phyloP scores from a whole-genome alignment of 2,113 vertebrate species.

The Origma solitaria region DNA sequence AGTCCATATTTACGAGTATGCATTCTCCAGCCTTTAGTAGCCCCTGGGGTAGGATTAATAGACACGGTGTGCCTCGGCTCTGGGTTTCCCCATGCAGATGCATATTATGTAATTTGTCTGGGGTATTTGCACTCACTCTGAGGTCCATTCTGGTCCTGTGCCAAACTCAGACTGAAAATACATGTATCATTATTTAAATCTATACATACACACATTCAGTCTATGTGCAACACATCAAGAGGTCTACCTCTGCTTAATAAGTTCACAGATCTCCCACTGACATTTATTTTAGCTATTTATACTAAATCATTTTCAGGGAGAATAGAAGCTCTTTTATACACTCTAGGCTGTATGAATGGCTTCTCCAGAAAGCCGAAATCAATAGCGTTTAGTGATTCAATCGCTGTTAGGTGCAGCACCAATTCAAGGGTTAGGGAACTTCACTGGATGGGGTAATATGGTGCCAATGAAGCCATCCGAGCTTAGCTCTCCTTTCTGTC shows the following conservation, averaged over 20 bases:
- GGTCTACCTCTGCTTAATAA: slow-evolving; percentile 40
- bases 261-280: slow-evolving; percentile 47
- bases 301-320: slow-evolving; percentile 53
- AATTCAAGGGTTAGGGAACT: background rate
- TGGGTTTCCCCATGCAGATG: background rate
- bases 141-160: background rate
- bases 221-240: background rate
- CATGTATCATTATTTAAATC: background rate
- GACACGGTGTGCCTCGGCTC: background rate
- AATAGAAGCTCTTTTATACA: slow-evolving; percentile 55
- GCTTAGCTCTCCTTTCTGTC: background rate
- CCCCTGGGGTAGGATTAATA: background rate
- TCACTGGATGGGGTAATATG: background rate
- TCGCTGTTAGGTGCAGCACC: background rate
- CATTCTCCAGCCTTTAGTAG: background rate
- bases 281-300: slow-evolving; percentile 58
- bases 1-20: background rate
- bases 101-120: background rate
- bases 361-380: slow-evolving; percentile 49
- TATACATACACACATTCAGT: background rate
- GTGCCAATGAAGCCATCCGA: background rate
- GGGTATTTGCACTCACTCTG: background rate
- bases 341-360: slow-evolving; percentile 13
- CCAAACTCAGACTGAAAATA: slow-evolving; percentile 7
- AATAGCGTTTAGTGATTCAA: slow-evolving; percentile 35